Base-by-base conservation (phyloP, 1,140 invertebrate species). In the Lerema accius region DNA sequence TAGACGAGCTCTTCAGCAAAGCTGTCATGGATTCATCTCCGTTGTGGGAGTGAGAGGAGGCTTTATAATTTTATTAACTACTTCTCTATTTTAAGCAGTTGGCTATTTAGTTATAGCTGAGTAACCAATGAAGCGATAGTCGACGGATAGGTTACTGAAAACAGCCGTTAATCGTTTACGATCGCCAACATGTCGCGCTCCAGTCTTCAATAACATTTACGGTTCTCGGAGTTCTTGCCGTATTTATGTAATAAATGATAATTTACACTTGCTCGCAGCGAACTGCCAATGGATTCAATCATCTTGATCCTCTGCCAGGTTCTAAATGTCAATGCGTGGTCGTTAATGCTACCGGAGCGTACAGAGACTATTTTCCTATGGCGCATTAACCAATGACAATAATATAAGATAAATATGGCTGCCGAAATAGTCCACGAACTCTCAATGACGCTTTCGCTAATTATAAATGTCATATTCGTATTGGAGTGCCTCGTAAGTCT, bases 201-300 rank as follows among this genome's bases (percentile, higher is more conserved):
- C n/a, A n/a, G n/a, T n/a, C n/a, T n/a, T n/a, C n/a, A n/a, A n/a
- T n/a, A n/a, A n/a, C n/a, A n/a, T n/a, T n/a, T n/a, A n/a, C n/a
- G n/a, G n/a, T n/a, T n/a, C n/a, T n/a, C n/a, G n/a, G 7, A 37
- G n/a, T 37, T 37, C 10, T 37, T 32, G 3, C 6, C 3, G 28
- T 32, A 32, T 32, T 32, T 32, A 32, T 32, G 28, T 32, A 32
- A 9, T 53, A 17, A 23, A 46, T 26, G 26, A 45, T 58, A 46
- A 58, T 58, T 58, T 46, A 45, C 40, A 45, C 42, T 35, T 19
- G 46, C 55, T 17, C 17, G 14, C 10, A 62, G 46, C n/a, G 17
- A 73, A 53, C 65, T 72, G 72, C 75, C 74, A 77, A 74, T 77
- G 67, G 26, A 60, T 53, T 69, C 71, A 68, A 74, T 74, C 49